A percentile compares a stretch with the other conserved stretches of the same genome.
Evolutionary conservation across 2,113 vertebrate genomes (phyloP).

Genomic region (Phrynosoma blainvillii): DNA sequence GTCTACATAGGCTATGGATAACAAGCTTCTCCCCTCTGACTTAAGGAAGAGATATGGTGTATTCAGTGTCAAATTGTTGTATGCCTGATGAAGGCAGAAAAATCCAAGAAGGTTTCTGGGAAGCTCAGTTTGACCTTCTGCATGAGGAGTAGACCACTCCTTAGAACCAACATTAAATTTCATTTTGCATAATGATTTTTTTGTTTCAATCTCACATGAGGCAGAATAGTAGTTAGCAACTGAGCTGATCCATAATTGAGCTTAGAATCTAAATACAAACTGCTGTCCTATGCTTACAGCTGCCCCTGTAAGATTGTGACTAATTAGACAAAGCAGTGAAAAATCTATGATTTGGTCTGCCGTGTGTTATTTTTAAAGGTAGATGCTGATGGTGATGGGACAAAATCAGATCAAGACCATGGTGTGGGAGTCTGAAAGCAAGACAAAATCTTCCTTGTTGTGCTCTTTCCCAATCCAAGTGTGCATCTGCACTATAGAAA

Average conservation of each 20-base stretch:
- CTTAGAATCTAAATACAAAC: not conserved
- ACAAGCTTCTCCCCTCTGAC: not conserved
- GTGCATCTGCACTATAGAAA: too few relatives aligned
- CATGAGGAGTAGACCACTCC: not conserved
- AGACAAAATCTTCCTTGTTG: not conserved
- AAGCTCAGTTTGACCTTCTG: not conserved
- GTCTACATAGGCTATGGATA: not conserved
- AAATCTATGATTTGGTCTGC: not conserved
- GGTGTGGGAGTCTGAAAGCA: not conserved
- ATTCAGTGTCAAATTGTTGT: not conserved
- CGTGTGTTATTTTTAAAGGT: not conserved
- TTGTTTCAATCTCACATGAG: not conserved
- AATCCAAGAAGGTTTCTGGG: not conserved
- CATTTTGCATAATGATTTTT: not conserved
- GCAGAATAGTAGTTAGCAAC: not conserved
- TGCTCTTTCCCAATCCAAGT: not conserved
- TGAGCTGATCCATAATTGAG: not conserved
- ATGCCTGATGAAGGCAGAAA: not conserved
- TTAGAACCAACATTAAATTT: not conserved
- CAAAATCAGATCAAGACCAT: not conserved
- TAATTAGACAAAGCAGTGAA: not conserved
- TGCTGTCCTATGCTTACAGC: not conserved
- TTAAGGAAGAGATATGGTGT: not conserved
- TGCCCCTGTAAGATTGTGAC: not conserved
- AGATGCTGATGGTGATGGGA: too few relatives aligned